Evolutionary conservation across 1,140 invertebrate species (phyloP).

Genomic region (Zaprionus ghesquierei): DNA sequence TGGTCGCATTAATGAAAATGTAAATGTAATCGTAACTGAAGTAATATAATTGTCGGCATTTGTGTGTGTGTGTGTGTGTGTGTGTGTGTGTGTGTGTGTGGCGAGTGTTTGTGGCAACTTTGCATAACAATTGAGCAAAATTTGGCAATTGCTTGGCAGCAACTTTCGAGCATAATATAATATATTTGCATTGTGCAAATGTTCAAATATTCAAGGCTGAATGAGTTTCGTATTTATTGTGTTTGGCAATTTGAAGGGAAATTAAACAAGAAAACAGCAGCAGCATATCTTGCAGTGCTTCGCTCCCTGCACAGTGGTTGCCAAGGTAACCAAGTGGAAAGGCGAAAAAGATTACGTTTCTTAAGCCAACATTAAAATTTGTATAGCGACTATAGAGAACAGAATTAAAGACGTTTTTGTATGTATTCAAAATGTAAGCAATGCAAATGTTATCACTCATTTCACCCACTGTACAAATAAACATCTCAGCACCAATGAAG

Average conservation of each 20-base stretch:
- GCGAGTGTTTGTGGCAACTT: conserved; percentile 17
- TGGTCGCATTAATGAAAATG: conserved; percentile 31
- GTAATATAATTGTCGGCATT: neutral
- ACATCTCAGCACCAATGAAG: conserved; percentile 12
- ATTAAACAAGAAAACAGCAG: conserved; percentile 27
- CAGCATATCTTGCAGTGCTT: too few species aligned
- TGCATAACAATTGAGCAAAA: conserved; percentile 25
- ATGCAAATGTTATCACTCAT: neutral
- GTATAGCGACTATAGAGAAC: neutral
- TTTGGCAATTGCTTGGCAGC: conserved; percentile 32
- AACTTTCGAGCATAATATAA: conserved; percentile 20
- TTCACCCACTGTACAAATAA: neutral
- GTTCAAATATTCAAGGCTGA: conserved; percentile 35
- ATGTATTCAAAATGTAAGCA: too few species aligned
- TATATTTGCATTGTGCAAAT: conserved; percentile 28
- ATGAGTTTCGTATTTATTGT: conserved; percentile 39
- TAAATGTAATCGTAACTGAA: neutral
- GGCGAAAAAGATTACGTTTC: neutral
- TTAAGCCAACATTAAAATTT: too few species aligned
- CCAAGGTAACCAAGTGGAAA: neutral
- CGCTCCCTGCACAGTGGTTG: neutral
- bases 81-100: conserved; percentile 6
- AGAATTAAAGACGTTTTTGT: neutral
- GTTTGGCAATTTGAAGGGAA: conserved; percentile 35
- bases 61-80: neutral